These are phyloP conservation scores for Megathymus violae DNA, from an alignment of 1,140 invertebrate species.

Conservation along the genomic window DNA sequence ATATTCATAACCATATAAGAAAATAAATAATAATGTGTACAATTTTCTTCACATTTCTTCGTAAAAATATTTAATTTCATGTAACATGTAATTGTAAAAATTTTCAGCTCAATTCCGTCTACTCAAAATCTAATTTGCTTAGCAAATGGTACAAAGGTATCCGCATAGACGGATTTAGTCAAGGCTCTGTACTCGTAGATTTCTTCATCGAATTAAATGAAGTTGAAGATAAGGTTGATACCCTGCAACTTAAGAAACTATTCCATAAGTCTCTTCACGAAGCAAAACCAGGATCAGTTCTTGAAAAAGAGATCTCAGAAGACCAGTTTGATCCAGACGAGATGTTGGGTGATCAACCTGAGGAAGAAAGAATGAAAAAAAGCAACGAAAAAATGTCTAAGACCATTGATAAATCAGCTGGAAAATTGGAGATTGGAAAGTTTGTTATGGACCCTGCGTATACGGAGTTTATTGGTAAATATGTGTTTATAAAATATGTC, in stretches of 20 bases:
- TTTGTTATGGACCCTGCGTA: slow-evolving; percentile 93
- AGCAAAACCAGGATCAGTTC: slow-evolving; percentile 77
- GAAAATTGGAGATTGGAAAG: slow-evolving; percentile 89
- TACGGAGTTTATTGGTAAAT: slow-evolving; percentile 93
- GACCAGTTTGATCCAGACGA: slow-evolving; percentile 74
- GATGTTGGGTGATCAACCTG: slow-evolving; percentile 77
- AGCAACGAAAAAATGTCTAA: slow-evolving; percentile 84
- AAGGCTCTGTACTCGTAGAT: slow-evolving; percentile 94
- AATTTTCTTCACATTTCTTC: slow-evolving; percentile 3
- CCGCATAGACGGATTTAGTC: slow-evolving; percentile 93
- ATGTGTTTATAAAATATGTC: slow-evolving; percentile 23
- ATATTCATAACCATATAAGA: not conserved
- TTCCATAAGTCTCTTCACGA: slow-evolving; percentile 91
- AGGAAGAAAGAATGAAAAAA: slow-evolving; percentile 83
- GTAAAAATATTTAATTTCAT: slow-evolving; percentile 7
- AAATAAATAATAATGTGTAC: slow-evolving; percentile 2
- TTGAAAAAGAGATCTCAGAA: slow-evolving; percentile 60
- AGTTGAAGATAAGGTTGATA: slow-evolving; percentile 90
- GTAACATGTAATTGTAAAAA: slow-evolving; percentile 1
- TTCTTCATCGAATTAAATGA: slow-evolving; percentile 93
- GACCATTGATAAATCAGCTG: slow-evolving; percentile 83
- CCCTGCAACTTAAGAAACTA: slow-evolving; percentile 90
- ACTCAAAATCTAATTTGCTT: slow-evolving; percentile 88
- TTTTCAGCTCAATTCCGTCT: slow-evolving; percentile 92
- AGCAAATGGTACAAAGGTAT: slow-evolving; percentile 93